Base-by-base conservation (phyloP, 2,113 vertebrate genomes). In the Nestor notabilis region DNA sequence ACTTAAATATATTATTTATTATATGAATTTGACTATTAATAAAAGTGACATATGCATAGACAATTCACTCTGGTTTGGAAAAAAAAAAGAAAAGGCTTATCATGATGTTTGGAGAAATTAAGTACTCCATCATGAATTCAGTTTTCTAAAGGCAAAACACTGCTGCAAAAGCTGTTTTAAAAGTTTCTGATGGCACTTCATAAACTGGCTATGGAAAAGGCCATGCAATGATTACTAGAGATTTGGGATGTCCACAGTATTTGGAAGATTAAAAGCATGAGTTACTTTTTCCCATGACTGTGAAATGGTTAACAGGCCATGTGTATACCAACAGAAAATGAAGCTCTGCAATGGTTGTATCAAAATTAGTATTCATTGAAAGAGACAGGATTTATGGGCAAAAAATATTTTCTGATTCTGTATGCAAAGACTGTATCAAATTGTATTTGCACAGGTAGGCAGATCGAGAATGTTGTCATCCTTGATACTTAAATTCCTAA, bases 401-500 rank as follows among this genome's bases (percentile, higher is more conserved):
- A 91, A 87, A 89, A 92, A 41, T 77, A 46, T 37, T 53, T 56
- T 56, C 68, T 68, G 56, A 78, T 89, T 86, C 8, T 84, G 43
- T 76, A 93, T 95, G 76, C 89, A 95, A 89, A 89, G 65, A 52
- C 29, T 65, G 52, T 55, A 77, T 68, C 33, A 89, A 95, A 72
- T 23, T 41, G 8, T 55, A 95, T 84, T 81, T 95, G 24, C 56
- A 65, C 29, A 60, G 69, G 21, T 60, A 85, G 33, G 31, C 68
- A 91, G 87, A 89, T 89, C 0, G 9, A 75, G 72, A 91, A 44
- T 33, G 31, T 27, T 87, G 77, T 79, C 93, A 79, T 60, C 61
- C 17, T 89, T 89, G 93, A 87, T 95, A 92, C 47, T 96, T 52
- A 92, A 84, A 79, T 93, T 53, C 24, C 50, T 89, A 83, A 65